Conservation (phyloP, 2,888 invertebrate genomes). For the Luffia ferchaultella region DNA sequence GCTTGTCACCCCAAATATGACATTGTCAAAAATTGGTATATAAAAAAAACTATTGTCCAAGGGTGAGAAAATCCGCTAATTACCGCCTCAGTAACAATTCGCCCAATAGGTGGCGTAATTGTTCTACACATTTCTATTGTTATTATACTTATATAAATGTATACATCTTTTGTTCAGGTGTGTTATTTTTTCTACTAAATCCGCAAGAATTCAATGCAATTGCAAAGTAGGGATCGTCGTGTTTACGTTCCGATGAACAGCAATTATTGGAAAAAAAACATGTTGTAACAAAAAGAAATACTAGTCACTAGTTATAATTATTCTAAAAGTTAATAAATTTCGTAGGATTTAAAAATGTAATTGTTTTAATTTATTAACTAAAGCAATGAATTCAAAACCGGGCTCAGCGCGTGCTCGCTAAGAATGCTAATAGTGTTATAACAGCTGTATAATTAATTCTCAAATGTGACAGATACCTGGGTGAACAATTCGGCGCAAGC, state of each 20-base stretch:
- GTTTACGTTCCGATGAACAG: slow-evolving; percentile 48
- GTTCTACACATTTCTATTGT: slow-evolving; percentile 35
- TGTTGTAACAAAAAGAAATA: slow-evolving; percentile 24
- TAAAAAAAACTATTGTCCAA: slow-evolving; percentile 40
- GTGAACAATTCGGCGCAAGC: slow-evolving; percentile 39
- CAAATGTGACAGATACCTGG: slow-evolving; percentile 41
- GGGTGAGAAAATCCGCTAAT: slow-evolving; percentile 63
- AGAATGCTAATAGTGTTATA: slow-evolving; percentile 22
- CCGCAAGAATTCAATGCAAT: slow-evolving; percentile 34
- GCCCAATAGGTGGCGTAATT: slow-evolving; percentile 33
- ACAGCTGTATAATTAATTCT: slow-evolving; percentile 49
- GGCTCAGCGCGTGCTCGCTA: slow-evolving; percentile 29
- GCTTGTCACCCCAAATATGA: no score
- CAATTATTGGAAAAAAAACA: slow-evolving; percentile 34
- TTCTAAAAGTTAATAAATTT: slow-evolving; percentile 2
- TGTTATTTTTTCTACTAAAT: slow-evolving; percentile 40
- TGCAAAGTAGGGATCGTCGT: slow-evolving; percentile 38
- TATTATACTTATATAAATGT: slow-evolving; percentile 33
- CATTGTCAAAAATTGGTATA: no score
- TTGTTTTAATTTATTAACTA: no score
- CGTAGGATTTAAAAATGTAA: neutral
- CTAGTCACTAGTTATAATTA: slow-evolving; percentile 49
- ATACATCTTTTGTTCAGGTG: slow-evolving; percentile 55
- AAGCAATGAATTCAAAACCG: neutral
- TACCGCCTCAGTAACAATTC: slow-evolving; percentile 34